Evolutionary conservation across 2,797 vertebrate species (phyloP).

Genomic region (Pyrrhura leucotis): DNA sequence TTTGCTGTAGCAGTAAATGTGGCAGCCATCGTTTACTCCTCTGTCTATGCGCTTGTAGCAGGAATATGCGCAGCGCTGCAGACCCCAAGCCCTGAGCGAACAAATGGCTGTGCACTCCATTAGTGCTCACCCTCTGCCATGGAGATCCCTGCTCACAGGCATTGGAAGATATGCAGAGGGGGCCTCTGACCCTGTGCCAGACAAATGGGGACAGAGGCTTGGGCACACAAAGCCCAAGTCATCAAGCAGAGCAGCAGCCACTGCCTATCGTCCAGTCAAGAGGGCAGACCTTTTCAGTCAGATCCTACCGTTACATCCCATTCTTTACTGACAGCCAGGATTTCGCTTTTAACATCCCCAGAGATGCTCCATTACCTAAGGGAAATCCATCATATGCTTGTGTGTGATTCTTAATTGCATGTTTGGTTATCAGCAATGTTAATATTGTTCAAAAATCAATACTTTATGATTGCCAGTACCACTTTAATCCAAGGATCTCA

Average conservation of each 20-base stretch:
- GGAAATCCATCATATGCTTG: neutral
- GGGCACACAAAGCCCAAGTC: neutral
- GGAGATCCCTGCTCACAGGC: neutral
- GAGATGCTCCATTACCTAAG: neutral
- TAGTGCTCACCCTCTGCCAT: neutral
- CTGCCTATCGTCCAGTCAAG: neutral
- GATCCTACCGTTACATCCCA: neutral
- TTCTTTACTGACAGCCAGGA: neutral
- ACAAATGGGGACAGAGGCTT: neutral
- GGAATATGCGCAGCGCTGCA: neutral
- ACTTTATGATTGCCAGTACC: neutral
- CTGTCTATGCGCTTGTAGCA: constrained; percentile 12
- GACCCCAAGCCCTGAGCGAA: neutral
- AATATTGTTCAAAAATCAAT: neutral
- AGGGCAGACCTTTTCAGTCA: neutral
- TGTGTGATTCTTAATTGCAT: neutral
- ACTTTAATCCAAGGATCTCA: neutral
- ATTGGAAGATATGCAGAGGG: neutral
- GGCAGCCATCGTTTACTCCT: constrained; percentile 31
- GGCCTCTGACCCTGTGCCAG: neutral
- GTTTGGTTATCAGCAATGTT: neutral
- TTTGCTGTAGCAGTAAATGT: constrained; percentile 64
- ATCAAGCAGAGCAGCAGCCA: neutral
- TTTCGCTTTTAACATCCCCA: neutral
- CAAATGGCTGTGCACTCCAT: constrained; percentile 7